phyloP scores from a whole-genome alignment of 2,888 invertebrate species.

The Lasioglossum zephyrum region DNA sequence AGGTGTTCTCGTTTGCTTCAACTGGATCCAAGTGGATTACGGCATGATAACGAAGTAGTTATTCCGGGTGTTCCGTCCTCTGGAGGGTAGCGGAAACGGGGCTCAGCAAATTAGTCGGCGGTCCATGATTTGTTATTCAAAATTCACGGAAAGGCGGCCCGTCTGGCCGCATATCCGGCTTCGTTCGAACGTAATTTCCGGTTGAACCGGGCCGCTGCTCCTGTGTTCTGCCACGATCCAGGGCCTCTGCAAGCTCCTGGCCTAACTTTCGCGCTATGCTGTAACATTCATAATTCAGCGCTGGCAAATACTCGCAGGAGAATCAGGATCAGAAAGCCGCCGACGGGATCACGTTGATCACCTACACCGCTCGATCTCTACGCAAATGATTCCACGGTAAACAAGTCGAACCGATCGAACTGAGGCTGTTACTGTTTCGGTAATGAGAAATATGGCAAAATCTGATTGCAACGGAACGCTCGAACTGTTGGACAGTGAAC shows the following conservation, averaged over 20 bases:
- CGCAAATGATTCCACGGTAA: not conserved
- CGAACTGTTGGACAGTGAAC: not conserved
- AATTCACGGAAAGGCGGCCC: conserved; percentile 72
- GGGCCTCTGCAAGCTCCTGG: not conserved
- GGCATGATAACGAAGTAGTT: conserved; percentile 69
- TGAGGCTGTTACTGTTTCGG: not conserved
- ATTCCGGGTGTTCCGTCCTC: conserved; percentile 55
- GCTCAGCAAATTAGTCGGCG: conserved; percentile 63
- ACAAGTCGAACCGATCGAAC: not conserved
- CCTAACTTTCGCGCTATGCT: conserved; percentile 1
- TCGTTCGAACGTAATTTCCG: conserved; percentile 70
- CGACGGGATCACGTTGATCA: not conserved
- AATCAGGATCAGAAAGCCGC: not conserved
- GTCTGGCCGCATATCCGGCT: conserved; percentile 64
- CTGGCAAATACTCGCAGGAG: conserved; percentile 8
- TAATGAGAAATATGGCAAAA: not conserved
- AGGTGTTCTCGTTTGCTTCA: conserved; percentile 64
- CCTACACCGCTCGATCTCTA: not conserved
- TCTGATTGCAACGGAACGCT: not conserved
- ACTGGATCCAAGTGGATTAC: conserved; percentile 66
- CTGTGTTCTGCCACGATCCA: not conserved
- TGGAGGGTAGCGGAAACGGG: conserved; percentile 22
- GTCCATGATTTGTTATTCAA: conserved; percentile 76
- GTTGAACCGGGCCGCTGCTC: conserved; percentile 20
- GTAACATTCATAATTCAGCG: conserved; percentile 37